Conservation (phyloP, 2,888 invertebrate genomes). For the Amblyjoppa fuscipennis region DNA sequence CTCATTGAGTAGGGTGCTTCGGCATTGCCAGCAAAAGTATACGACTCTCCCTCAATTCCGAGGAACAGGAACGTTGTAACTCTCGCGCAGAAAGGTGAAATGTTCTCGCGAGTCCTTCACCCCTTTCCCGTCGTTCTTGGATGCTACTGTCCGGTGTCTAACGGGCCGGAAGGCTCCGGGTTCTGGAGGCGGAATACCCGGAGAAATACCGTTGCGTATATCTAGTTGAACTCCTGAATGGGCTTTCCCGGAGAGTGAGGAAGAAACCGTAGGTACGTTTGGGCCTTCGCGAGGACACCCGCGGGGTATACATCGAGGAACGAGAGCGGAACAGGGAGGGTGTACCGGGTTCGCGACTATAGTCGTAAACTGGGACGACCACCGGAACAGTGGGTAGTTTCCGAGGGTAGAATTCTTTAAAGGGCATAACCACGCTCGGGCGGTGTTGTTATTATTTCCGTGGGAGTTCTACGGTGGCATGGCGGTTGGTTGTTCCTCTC, state of each 20-base stretch:
- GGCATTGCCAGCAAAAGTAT: constrained; percentile 16
- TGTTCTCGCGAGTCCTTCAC: constrained; percentile 32
- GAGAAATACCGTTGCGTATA: constrained; percentile 18
- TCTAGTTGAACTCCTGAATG: not conserved
- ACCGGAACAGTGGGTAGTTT: constrained; percentile 63
- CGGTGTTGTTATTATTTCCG: constrained; percentile 64
- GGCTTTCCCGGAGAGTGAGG: constrained; percentile 27
- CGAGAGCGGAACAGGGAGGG: constrained; percentile 33
- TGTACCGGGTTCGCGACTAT: constrained; percentile 42
- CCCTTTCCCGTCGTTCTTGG: constrained; percentile 6
- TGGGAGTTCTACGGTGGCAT: constrained; percentile 34
- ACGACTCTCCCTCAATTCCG: constrained; percentile 8
- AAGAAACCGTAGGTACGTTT: constrained; percentile 22
- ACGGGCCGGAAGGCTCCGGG: not conserved
- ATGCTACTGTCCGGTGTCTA: not conserved
- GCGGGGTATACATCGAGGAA: constrained; percentile 15
- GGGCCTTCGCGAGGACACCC: constrained; percentile 30
- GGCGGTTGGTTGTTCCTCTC: constrained; percentile 41
- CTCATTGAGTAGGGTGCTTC: not conserved
- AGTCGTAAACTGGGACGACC: constrained; percentile 70
- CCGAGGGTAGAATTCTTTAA: constrained; percentile 69
- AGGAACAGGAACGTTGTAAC: not conserved
- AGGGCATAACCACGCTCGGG: constrained; percentile 55
- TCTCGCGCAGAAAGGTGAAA: constrained; percentile 34
- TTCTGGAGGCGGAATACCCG: constrained; percentile 29